Base-by-base conservation (phyloP, 37 sponge, comb jelly and placozoan genomes). In the Geodia barretti region DNA sequence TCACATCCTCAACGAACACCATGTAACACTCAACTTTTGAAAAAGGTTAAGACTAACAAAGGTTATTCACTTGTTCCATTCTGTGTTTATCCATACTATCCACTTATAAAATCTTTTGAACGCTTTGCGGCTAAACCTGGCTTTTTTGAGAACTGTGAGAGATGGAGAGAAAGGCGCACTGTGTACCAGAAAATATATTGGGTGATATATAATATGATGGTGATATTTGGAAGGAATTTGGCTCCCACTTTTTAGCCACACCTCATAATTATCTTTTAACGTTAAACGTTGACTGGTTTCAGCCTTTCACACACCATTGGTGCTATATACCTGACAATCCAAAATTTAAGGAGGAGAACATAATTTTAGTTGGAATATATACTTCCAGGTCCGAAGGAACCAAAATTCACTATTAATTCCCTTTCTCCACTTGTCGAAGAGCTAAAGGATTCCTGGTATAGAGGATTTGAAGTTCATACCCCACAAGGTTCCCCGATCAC, bases 141-240 rank as follows among this genome's bases (percentile, higher is more conserved):
- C 3, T 78, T 89, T 40, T 34, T 83, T 33, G 42, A 70, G 21
- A 1, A 19, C 2, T 73, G 84, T 47, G 80, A 89, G 30, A 25
- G n/a, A 8, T 83, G 89, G 84, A 43, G 84, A 73, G 29, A 19
- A 11, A 31, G 42, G 58, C 39, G 9, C 2, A 60, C 21, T 4
- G 20, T 31, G 2, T 40, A 2, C 32, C 42, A 26, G 31, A 26
- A 62, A 41, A 14, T 88, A 1, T 58, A 65, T 60, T 83, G 82
- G 41, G 31, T 83, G n/a, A n/a, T n/a, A n/a, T n/a, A n/a, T n/a
- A n/a, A 14, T 89, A 83, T 78, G 88, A 87, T 87, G 89, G 84
- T 24, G 1, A 60, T 21, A 36, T 82, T 54, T 89, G 89, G 84
- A 71, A 78, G 73, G 60, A 75, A 2, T 83, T 77, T 31, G 17